These are phyloP conservation scores for Cacatua alba DNA, from an alignment of 2,113 vertebrate genomes.

Conservation along the genomic window DNA sequence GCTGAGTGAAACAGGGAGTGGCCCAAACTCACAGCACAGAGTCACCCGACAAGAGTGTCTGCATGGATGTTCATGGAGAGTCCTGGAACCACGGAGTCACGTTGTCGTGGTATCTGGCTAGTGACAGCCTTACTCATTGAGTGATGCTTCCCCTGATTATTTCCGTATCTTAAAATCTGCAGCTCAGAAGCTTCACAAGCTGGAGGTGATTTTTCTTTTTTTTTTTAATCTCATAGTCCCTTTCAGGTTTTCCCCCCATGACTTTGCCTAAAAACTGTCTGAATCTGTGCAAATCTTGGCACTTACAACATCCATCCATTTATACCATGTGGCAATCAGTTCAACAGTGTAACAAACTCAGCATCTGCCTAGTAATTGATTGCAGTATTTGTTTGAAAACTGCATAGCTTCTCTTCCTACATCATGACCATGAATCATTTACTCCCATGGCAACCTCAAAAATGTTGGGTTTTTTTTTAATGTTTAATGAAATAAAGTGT, in stretches of 20 bases:
- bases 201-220: neutral
- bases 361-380: neutral
- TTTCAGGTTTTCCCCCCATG: neutral
- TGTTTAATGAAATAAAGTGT: neutral
- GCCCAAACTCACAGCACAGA: neutral
- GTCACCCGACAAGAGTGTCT: fast-evolving
- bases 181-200: neutral
- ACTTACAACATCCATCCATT: neutral
- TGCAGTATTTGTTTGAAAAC: neutral
- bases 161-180: neutral
- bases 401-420: neutral
- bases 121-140: neutral
- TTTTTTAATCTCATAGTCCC: neutral
- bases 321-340: neutral
- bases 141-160: neutral
- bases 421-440: neutral
- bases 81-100: fast-evolving
- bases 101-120: neutral
- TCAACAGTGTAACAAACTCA: neutral
- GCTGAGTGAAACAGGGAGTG: neutral
- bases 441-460: neutral
- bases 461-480: neutral
- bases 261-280: neutral
- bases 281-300: neutral
- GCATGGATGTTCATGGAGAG: neutral